phyloP scores from a whole-genome alignment of 2,888 invertebrate species.

The Noctua janthina region DNA sequence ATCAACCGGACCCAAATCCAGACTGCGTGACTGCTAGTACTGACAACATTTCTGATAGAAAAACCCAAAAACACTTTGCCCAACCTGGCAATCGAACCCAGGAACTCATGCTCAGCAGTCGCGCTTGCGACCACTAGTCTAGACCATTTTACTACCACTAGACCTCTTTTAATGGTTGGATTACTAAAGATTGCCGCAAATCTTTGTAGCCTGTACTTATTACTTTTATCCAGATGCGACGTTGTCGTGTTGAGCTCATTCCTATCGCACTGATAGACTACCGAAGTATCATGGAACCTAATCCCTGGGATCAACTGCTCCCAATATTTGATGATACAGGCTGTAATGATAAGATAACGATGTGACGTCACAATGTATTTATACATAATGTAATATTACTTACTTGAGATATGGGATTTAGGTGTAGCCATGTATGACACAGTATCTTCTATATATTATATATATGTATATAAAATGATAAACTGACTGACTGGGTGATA shows the following conservation, averaged over 20 bases:
- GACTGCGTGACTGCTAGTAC: too few species aligned
- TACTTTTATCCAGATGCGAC: not conserved
- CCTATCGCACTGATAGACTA: slow-evolving; percentile 29
- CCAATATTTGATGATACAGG: slow-evolving; percentile 30
- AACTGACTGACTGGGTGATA: too few species aligned
- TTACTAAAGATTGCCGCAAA: not conserved
- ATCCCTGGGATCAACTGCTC: slow-evolving; percentile 47
- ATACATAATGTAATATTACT: not conserved
- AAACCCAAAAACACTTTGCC: too few species aligned
- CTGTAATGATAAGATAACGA: slow-evolving; percentile 43
- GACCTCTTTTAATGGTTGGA: not conserved
- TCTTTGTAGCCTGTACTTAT: not conserved
- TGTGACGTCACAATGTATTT: not conserved
- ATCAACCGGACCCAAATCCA: too few species aligned
- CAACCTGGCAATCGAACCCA: too few species aligned
- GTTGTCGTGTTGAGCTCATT: not conserved
- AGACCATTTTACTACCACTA: too few species aligned
- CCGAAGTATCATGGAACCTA: slow-evolving; percentile 4
- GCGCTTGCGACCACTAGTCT: too few species aligned
- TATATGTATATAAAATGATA: too few species aligned
- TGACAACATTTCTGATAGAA: too few species aligned
- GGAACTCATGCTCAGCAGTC: too few species aligned
- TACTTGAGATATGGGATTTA: not conserved
- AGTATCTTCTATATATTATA: not conserved
- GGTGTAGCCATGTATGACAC: not conserved